These are phyloP conservation scores for Nesometra sesokonis DNA, from an alignment of 35 echinoderm and acorn worm genomes.

Conservation along the genomic window DNA sequence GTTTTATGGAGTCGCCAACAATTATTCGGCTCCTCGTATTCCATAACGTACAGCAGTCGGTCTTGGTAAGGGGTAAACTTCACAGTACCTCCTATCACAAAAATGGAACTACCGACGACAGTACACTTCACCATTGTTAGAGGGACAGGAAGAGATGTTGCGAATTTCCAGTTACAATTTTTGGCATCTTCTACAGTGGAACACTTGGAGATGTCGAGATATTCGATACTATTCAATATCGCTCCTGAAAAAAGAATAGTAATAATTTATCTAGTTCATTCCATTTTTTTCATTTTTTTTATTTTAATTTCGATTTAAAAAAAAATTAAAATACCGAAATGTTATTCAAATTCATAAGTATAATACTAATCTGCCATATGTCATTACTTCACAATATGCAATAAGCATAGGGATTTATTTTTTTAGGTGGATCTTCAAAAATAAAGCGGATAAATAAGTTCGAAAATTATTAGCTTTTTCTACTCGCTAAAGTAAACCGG, in stretches of 20 bases:
- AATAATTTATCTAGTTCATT: too few relatives aligned
- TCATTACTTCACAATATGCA: too few relatives aligned
- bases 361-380: too few relatives aligned
- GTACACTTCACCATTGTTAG: background rate
- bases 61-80: background rate
- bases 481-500: too few relatives aligned
- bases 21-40: background rate
- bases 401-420: too few relatives aligned
- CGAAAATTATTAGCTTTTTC: too few relatives aligned
- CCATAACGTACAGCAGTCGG: background rate
- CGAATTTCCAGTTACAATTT: background rate
- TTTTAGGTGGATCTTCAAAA: too few relatives aligned
- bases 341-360: too few relatives aligned
- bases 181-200: background rate
- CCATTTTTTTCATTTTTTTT: too few relatives aligned
- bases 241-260: background rate
- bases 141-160: background rate
- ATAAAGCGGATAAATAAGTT: too few relatives aligned
- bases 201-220: background rate
- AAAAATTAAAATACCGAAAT: too few relatives aligned
- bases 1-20: background rate
- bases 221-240: background rate
- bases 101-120: background rate
- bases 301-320: too few relatives aligned
- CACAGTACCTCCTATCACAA: background rate